Evolutionary conservation across 1,140 invertebrate species (phyloP).

Genomic region (Cheumatopsyche charites): DNA sequence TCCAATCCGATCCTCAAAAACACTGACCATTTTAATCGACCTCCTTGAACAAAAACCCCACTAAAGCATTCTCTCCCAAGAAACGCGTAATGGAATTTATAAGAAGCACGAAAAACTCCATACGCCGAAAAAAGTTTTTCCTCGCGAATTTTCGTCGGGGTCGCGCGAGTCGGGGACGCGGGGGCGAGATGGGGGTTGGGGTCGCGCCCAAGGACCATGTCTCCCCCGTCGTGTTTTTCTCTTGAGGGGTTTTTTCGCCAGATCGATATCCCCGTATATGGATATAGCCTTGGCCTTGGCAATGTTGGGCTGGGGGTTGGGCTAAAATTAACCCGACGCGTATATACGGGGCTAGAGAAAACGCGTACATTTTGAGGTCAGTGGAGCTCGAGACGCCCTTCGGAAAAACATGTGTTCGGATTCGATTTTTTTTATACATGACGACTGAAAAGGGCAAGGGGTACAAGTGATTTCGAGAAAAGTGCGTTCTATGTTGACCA

Average conservation of each 20-base stretch:
- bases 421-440: neutral
- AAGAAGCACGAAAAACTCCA: conserved; percentile 21
- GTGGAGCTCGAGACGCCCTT: conserved; percentile 2
- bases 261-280: conserved; percentile 36
- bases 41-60: too few relatives aligned
- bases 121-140: neutral
- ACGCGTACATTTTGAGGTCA: conserved; percentile 31
- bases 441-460: too few relatives aligned
- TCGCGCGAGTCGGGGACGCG: neutral
- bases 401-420: neutral
- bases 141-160: neutral
- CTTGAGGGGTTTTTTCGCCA: conserved; percentile 25
- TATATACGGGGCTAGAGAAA: neutral
- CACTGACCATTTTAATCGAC: too few relatives aligned
- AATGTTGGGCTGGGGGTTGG: conserved; percentile 17
- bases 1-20: too few relatives aligned
- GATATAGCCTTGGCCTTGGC: conserved; percentile 38
- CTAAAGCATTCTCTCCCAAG: too few relatives aligned
- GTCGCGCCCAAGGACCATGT: too few relatives aligned
- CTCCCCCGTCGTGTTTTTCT: conserved; percentile 5
- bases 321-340: conserved; percentile 31
- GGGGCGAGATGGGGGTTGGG: neutral
- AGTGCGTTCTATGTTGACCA: too few relatives aligned
- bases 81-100: conserved; percentile 7
- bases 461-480: too few relatives aligned